Percentiles rank a stretch among this genome's conserved stretches.
phyloP scores from a whole-genome alignment of 1,140 invertebrate genomes.

The Procambarus clarkii region DNA sequence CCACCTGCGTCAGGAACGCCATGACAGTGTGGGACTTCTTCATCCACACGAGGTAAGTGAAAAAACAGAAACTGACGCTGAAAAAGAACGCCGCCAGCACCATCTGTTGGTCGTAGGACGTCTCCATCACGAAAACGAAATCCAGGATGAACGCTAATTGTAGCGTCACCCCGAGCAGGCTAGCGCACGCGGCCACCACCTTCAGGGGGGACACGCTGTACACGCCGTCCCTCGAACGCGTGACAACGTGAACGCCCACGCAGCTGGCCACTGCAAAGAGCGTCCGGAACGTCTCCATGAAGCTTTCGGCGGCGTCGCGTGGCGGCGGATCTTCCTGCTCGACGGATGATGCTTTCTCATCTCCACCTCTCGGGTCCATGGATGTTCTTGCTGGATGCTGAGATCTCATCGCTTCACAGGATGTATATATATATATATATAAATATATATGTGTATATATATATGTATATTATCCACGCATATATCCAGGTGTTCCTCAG shows the following conservation, averaged over 20 bases:
- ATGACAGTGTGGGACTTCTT: background rate
- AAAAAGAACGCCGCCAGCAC: background rate
- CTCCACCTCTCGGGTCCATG: background rate
- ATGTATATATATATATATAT: no score
- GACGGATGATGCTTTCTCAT: background rate
- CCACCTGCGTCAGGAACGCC: slow-evolving; percentile 24
- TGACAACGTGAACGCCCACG: slow-evolving; percentile 20
- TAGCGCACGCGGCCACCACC: background rate
- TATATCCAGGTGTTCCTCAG: background rate
- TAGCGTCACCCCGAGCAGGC: background rate
- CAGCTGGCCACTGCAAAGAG: background rate
- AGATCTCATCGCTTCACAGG: no score
- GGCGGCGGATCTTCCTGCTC: background rate
- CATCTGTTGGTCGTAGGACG: slow-evolving; percentile 11
- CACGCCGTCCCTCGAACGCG: background rate
- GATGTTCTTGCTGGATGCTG: background rate
- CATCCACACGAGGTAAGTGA: slow-evolving; percentile 21
- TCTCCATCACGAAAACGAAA: background rate
- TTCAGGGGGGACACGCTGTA: background rate
- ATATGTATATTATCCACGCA: background rate
- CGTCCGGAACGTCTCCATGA: background rate
- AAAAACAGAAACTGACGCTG: background rate
- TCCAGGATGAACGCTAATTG: background rate
- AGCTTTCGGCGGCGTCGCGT: background rate
- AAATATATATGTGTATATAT: no score